Base-by-base conservation (phyloP, 2,888 invertebrate species). In the Crioceris asparagi region DNA sequence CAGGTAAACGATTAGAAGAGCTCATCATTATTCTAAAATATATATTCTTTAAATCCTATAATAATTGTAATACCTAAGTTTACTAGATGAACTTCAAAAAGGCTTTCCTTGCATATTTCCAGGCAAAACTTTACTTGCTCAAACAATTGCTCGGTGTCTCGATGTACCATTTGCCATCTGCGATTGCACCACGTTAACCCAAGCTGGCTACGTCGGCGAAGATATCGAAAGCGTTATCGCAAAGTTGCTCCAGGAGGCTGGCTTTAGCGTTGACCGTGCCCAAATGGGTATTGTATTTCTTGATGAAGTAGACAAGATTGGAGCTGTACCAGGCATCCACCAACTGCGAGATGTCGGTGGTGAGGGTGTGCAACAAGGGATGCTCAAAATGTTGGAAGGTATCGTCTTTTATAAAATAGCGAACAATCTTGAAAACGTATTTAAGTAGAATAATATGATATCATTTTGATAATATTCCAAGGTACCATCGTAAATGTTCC, bases 101-200 rank as follows among this genome's bases (percentile, higher is more conserved):
- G n/a, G n/a, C n/a, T n/a, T n/a, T n/a, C n/a, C n/a, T 35, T 40
- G n/a, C n/a, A n/a, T n/a, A n/a, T n/a, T n/a, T n/a, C n/a, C 35
- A 84, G 88, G 93, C 35, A 98, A 98, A 67, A 99, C 98, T 0
- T 71, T 96, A 14, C 69, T 98, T 45, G 97, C 97, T 5, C 94
- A 98, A 68, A 96, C 94, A 19, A 86, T 98, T 61, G 97, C 98
- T 31, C 84, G 86, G 56, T 96, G 96, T 63, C 70, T 98, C 52
- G 96, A 99, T 67, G 97, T 99, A 45, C 98, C 98, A 38, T 97
- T 97, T 70, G 96, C 96, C 18, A 96, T 96, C 59, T 96, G 96
- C 68, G 97, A 98, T 71, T 97, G 97, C 66, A 93, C 93, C 16
- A 92, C 92, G 8, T 69, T 93, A 23, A 93, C 93, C 8, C 92